These are phyloP conservation scores for Schizaphis graminum DNA, from an alignment of 2,888 invertebrate species.

Conservation along the genomic window DNA sequence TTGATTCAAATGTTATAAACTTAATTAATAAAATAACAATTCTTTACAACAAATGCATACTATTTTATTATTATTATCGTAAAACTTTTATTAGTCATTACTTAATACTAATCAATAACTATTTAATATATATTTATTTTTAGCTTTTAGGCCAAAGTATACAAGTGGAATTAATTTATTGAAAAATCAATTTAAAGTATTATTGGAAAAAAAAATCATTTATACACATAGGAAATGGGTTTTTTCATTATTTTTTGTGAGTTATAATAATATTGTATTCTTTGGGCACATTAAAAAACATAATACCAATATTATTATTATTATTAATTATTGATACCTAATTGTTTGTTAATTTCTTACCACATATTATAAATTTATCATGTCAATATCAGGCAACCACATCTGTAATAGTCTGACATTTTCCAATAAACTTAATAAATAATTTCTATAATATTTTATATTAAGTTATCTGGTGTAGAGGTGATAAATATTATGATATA, in stretches of 20 bases:
- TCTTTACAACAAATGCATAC: no score
- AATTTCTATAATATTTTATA: background rate
- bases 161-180: constrained; percentile 32
- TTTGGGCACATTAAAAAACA: no score
- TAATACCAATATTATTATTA: no score
- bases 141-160: constrained; percentile 49
- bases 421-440: background rate
- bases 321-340: no score
- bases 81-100: no score
- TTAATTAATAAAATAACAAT: no score
- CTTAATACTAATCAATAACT: no score
- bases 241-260: constrained; percentile 70
- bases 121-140: background rate
- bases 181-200: constrained; percentile 70
- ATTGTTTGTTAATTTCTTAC: background rate
- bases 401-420: no score
- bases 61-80: no score
- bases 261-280: constrained; percentile 66
- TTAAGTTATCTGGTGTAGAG: background rate
- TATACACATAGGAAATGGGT: constrained; percentile 70
- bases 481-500: background rate
- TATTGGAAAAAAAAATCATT: constrained; percentile 70
- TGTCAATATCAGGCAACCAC: background rate
- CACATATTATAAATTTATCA: background rate
- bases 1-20: no score